These are phyloP conservation scores for Mesocricetus auratus DNA, from an alignment of 2,113 vertebrate genomes.

Conservation along the genomic window DNA sequence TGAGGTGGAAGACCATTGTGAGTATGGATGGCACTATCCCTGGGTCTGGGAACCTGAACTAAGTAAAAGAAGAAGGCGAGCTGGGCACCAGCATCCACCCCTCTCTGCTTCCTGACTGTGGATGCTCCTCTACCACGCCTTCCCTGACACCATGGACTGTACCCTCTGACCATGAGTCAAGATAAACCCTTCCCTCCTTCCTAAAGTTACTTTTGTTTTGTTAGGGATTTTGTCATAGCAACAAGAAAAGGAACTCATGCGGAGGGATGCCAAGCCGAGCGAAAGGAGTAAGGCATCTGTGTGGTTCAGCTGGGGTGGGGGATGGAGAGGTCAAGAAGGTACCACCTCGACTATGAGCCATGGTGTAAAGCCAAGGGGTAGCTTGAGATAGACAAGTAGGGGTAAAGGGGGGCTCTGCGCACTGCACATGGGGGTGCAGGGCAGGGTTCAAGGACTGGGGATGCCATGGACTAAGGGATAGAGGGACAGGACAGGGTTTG, in stretches of 20 bases:
- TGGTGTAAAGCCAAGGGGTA: background rate
- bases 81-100: background rate
- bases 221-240: background rate
- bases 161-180: no score
- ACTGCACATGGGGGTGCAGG: background rate
- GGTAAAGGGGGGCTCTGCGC: background rate
- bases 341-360: no score
- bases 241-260: background rate
- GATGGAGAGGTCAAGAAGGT: background rate
- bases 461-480: background rate
- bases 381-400: no score
- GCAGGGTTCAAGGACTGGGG: background rate
- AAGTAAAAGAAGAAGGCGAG: background rate
- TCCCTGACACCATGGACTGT: background rate
- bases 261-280: background rate
- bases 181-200: no score
- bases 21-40: background rate
- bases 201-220: background rate
- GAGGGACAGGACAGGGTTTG: background rate
- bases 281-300: background rate
- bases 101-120: background rate
- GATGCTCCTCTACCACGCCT: background rate
- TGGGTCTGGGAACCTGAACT: background rate
- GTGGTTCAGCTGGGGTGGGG: background rate
- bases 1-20: background rate